Base-by-base conservation (phyloP, 2,888 invertebrate species). In the Microplitis manilae region DNA sequence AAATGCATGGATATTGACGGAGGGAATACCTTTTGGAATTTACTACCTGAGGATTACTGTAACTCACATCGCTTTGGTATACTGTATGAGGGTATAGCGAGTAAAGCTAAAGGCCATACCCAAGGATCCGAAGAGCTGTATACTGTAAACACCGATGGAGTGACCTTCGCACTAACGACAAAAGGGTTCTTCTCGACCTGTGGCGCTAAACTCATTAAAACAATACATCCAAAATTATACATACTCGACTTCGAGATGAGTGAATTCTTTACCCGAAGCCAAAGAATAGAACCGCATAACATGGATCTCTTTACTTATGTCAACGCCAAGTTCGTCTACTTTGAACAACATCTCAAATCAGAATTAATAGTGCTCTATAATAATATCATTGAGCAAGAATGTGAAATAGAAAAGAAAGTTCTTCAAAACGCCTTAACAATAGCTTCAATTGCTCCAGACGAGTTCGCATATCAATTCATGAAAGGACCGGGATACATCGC, bases 401-500 rank as follows among this genome's bases (percentile, higher is more conserved):
- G 9, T 41, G 8, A 9, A 7, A 9, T 41, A 9, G 41, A 41
- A 9, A 41, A 9, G 6, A 9, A 41, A 41, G 41, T 41, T 1
- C 40, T 83, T 9, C 71, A 75, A 39, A 85, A 82, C 40, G 50
- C 82, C 38, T 76, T 83, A 15, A 17, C 79, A 7, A 64, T 83
- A 15, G 83, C 83, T 5, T 77, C 80, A 0, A 13, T 83, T 0
- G 59, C 77, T n/a, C 85, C 81, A 6, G 79, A 82, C 39, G 79
- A 81, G n/a, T 78, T 85, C 6, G 83, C 82, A 8, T 80, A 75
- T n/a, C 65, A 83, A 1, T 73, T 82, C 0, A 82, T 83, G 75
- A 75, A 81, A 5, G 62, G 77, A 65, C 73, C 77, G 0, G 85
- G 83, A 6, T 82, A 82, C 67, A 79, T 83, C 2, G 83, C 81